Percentiles rank a stretch among this genome's conserved stretches.
Conservation (phyloP, 2,888 invertebrate species). For the Salpingus planirostris region DNA sequence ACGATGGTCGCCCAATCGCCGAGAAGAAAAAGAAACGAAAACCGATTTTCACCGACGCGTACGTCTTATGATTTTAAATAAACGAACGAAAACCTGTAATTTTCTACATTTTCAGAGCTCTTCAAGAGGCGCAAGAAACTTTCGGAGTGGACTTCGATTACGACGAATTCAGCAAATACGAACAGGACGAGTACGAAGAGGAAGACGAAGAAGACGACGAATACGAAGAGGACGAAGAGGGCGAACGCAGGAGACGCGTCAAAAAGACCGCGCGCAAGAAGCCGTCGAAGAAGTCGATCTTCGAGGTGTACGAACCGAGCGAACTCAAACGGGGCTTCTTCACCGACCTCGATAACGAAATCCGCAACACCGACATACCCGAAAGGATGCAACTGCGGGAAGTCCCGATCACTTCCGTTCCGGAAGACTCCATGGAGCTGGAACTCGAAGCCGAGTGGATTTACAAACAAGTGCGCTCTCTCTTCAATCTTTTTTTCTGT, state of each 20-base stretch:
- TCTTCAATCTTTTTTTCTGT: conserved; percentile 31
- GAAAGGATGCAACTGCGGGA: conserved; percentile 89
- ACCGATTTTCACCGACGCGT: conserved; percentile 81
- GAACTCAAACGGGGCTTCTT: conserved; percentile 95
- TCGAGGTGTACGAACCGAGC: conserved; percentile 94
- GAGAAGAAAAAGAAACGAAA: conserved; percentile 71
- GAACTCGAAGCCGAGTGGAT: conserved; percentile 98
- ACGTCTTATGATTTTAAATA: conserved; percentile 38
- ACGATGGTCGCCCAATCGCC: conserved; percentile 81
- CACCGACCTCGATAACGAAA: conserved; percentile 87
- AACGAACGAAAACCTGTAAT: not conserved
- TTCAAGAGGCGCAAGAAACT: conserved; percentile 97
- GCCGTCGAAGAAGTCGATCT: conserved; percentile 75
- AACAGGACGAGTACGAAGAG: conserved; percentile 77
- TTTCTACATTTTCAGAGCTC: conserved; percentile 54
- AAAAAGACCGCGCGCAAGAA: conserved; percentile 72
- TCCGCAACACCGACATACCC: conserved; percentile 79
- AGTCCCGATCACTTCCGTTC: conserved; percentile 74
- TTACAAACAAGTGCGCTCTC: conserved; percentile 58
- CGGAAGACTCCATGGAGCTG: conserved; percentile 77
- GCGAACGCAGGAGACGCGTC: conserved; percentile 47
- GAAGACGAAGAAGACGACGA: conserved; percentile 73
- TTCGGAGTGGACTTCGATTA: conserved; percentile 99
- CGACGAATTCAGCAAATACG: conserved; percentile 81
- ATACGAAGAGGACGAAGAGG: conserved; percentile 67